Evolutionary conservation across 2,888 invertebrate genomes (phyloP), one percentile per base, ranked within the genome.

Genomic region (Uloborus plumipes): DNA sequence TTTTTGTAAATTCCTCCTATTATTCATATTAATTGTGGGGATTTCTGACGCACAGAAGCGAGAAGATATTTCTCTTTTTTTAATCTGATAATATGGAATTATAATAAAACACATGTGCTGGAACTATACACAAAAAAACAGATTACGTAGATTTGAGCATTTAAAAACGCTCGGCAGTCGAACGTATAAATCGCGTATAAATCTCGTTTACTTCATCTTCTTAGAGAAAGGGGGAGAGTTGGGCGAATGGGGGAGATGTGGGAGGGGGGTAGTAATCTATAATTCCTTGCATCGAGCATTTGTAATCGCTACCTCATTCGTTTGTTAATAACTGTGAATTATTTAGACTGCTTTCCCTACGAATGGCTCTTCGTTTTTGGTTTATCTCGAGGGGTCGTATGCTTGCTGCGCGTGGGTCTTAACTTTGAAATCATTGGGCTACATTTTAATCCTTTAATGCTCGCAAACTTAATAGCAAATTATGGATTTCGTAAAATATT

Each of bases 321-420:
- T 74, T 70, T 74, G 69, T 70, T 81, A 81, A 81, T 81, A 81
- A 74, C 80, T 74, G 80, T 81, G 80, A 81, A 81, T 81, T 81
- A 81, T 81, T 81, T 74, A 81, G 80, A 50, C 53, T 64, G 74
- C 70, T 74, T 74, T 69, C 62, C 58, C 74, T 20, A 59, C 47
- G 39, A 70, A 74, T 69, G 74, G 73, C 70, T 61, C 69, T 80
- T 80, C 67, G 73, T 79, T 71, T 65, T 65, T 71, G 71, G 50
- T 31, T 16, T 47, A 14, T 64, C 22, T 14, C 14, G 47, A 61
- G 73, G 62, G 72, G 61, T 20, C 51, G 55, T 53, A 22, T 61
- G 50, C 59, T 59, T 26, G 66, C 20, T 66, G 26, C 55, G 16
- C 2, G 9, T 7, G 39, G 9, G 9, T 39, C 39, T 11, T 11